Percentiles rank a stretch among this genome's conserved stretches.
Conservation (phyloP, 2,113 vertebrate species). For the Rattus rattus region DNA sequence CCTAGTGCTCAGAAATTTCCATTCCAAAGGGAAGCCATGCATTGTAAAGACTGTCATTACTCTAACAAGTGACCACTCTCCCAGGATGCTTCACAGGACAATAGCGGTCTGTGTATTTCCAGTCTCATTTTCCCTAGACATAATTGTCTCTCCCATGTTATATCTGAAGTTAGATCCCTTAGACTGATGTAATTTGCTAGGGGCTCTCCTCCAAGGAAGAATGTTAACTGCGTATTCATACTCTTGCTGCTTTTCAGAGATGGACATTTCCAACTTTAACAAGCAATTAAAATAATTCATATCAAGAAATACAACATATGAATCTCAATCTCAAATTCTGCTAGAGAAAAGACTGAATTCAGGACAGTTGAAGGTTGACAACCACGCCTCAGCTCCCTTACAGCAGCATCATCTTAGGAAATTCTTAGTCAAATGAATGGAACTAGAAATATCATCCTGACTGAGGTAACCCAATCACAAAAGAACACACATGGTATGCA, state of each 20-base stretch:
- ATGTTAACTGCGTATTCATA: slow-evolving; percentile 26
- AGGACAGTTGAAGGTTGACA: slow-evolving; percentile 5
- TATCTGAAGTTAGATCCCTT: neutral
- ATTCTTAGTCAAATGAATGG: too few relatives aligned
- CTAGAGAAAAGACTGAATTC: neutral
- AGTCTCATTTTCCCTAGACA: neutral
- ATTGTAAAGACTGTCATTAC: neutral
- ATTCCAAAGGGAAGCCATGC: neutral
- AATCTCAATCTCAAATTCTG: slow-evolving; percentile 13
- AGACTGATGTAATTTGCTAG: neutral
- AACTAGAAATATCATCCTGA: too few relatives aligned
- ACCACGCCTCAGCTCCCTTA: neutral
- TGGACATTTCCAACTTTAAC: slow-evolving; percentile 46
- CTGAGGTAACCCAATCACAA: too few relatives aligned
- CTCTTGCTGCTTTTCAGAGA: slow-evolving; percentile 42
- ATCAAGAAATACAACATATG: neutral
- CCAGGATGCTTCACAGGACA: neutral
- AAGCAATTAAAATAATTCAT: slow-evolving; percentile 71
- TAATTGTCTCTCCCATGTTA: neutral
- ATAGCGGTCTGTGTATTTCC: neutral
- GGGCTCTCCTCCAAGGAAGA: slow-evolving; percentile 30
- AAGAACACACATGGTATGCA: too few relatives aligned
- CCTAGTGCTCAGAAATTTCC: neutral
- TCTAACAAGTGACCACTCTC: neutral
- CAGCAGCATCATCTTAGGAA: neutral